A percentile compares a stretch with the other conserved stretches of the same genome.
Conservation (phyloP, 2,113 vertebrate genomes). For the Grammomys dolichurus region DNA sequence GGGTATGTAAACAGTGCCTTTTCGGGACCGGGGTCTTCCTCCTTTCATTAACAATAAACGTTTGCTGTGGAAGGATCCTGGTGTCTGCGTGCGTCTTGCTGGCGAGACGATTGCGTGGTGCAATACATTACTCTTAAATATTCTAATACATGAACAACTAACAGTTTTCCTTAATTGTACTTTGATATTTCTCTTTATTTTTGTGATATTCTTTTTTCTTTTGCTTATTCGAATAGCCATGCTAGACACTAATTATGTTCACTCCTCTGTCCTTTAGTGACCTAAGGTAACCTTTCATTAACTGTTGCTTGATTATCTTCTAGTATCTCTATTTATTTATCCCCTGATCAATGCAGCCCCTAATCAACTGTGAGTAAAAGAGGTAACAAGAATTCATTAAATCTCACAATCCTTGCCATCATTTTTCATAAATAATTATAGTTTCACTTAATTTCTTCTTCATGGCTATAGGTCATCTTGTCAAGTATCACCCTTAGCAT, state of each 20-base stretch:
- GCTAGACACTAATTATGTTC: neutral
- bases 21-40: too few relatives aligned
- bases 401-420: neutral
- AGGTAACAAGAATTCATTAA: neutral
- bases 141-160: neutral
- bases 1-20: too few relatives aligned
- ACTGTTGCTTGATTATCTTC: neutral
- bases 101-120: too few relatives aligned
- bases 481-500: neutral
- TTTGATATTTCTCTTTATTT: neutral
- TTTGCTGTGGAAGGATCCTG: too few relatives aligned
- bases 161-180: neutral
- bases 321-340: neutral
- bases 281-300: neutral
- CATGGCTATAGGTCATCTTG: neutral
- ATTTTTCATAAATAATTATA: constrained; percentile 17
- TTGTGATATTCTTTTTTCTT: neutral
- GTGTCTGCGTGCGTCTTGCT: too few relatives aligned
- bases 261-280: neutral
- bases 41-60: too few relatives aligned
- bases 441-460: neutral
- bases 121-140: neutral
- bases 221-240: neutral
- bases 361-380: neutral
- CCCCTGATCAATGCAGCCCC: neutral